phyloP scores from a whole-genome alignment of 2,113 vertebrate genomes.

The Malurus cyaneus region DNA sequence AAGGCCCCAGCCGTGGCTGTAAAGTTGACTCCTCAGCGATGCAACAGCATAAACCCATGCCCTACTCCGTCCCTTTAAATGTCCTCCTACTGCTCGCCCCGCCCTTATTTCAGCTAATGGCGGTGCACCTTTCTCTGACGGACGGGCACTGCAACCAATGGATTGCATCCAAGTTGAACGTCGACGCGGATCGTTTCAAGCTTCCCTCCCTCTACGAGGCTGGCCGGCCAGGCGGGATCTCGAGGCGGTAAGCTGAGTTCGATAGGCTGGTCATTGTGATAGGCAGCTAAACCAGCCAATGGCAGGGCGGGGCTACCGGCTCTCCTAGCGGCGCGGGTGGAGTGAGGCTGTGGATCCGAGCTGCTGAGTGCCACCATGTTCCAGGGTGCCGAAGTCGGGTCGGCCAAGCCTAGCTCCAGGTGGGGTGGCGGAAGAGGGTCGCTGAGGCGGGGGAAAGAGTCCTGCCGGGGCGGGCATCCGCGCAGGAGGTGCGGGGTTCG shows the following conservation, averaged over 20 bases:
- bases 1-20: accelerated
- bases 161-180: accelerated
- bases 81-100: accelerated
- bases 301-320: accelerated
- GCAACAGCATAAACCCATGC: accelerated
- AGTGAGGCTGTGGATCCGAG: accelerated
- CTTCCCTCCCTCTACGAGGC: background rate
- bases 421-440: background rate
- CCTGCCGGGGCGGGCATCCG: background rate
- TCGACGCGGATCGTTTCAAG: background rate
- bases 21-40: accelerated
- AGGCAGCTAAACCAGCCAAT: background rate
- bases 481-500: background rate
- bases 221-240: background rate
- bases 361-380: slow-evolving; percentile 74
- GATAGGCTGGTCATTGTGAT: background rate
- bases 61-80: background rate
- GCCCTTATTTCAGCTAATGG: background rate
- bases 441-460: background rate
- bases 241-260: accelerated
- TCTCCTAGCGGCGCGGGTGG: background rate
- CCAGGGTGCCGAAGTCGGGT: slow-evolving; percentile 71
- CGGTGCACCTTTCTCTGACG: accelerated
- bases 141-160: background rate
- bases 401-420: slow-evolving; percentile 82